Evolutionary conservation across 2,888 invertebrate genomes (phyloP).

Genomic region (Polymixis lichenea): DNA sequence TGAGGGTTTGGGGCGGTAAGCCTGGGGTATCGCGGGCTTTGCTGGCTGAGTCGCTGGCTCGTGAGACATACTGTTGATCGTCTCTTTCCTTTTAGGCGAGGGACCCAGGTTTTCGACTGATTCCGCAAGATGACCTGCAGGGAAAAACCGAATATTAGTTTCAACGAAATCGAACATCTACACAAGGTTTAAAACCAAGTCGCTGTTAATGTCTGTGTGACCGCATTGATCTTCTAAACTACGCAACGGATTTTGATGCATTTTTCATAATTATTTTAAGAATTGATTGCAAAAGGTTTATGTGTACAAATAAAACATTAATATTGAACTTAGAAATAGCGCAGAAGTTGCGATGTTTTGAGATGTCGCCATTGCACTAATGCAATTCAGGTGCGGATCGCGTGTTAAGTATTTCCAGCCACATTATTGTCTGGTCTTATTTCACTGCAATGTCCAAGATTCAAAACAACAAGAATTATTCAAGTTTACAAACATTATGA

Average conservation of each 20-base stretch:
- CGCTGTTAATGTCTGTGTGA: neutral
- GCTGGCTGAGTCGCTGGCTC: conserved; percentile 73
- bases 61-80: conserved; percentile 62
- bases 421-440: too few relatives aligned
- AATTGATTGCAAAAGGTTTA: neutral
- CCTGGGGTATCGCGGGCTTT: conserved; percentile 74
- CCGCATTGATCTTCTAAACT: neutral
- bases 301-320: neutral
- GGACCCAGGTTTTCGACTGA: conserved; percentile 88
- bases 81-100: conserved; percentile 75
- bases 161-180: neutral
- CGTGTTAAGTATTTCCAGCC: too few relatives aligned
- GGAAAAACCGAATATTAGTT: neutral
- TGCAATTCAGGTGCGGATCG: too few relatives aligned
- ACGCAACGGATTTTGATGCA: neutral
- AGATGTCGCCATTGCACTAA: too few relatives aligned
- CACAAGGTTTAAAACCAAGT: neutral
- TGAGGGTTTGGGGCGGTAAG: conserved; percentile 85
- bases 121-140: conserved; percentile 81
- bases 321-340: neutral
- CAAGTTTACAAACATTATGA: neutral
- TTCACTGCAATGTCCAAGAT: neutral
- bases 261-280: neutral
- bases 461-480: neutral
- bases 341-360: neutral